Conservation (phyloP, 2,888 invertebrate genomes). For the Eubasilissa splendida region DNA sequence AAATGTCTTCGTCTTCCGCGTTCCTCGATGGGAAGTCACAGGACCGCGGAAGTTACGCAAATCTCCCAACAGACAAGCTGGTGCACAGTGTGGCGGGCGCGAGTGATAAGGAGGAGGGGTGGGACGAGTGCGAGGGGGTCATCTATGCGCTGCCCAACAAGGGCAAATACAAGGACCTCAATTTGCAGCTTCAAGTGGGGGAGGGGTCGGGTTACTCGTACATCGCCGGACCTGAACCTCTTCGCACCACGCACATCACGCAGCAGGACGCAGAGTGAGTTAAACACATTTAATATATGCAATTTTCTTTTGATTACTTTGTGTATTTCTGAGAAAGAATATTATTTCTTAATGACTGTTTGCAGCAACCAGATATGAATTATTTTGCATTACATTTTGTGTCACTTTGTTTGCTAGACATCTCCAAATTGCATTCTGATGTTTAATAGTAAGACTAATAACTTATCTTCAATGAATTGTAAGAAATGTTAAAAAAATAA, state of each 20-base stretch:
- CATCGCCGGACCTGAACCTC: constrained; percentile 66
- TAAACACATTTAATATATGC: too few species aligned
- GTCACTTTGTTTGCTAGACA: too few species aligned
- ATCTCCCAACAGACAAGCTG: constrained; percentile 61
- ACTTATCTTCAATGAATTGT: too few species aligned
- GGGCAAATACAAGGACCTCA: constrained; percentile 71
- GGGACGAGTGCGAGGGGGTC: constrained; percentile 73
- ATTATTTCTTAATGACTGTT: too few species aligned
- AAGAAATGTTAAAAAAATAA: too few species aligned
- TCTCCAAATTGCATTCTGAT: too few species aligned
- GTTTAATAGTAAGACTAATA: too few species aligned
- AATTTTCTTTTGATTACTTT: too few species aligned
- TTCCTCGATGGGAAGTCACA: constrained; percentile 36
- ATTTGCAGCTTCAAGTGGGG: constrained; percentile 70
- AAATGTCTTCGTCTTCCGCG: neutral
- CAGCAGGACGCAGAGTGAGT: constrained; percentile 42
- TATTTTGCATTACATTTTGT: too few species aligned
- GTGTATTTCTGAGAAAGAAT: too few species aligned
- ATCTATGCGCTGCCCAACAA: constrained; percentile 72
- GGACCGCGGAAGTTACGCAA: constrained; percentile 49
- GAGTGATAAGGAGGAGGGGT: constrained; percentile 66
- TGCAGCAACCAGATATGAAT: too few species aligned
- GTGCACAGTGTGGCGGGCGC: constrained; percentile 64
- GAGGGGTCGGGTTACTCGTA: constrained; percentile 71
- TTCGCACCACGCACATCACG: constrained; percentile 58